These are phyloP conservation scores for Gymnoscopelus braueri DNA, from an alignment of 2,797 vertebrate species.

Conservation along the genomic window DNA sequence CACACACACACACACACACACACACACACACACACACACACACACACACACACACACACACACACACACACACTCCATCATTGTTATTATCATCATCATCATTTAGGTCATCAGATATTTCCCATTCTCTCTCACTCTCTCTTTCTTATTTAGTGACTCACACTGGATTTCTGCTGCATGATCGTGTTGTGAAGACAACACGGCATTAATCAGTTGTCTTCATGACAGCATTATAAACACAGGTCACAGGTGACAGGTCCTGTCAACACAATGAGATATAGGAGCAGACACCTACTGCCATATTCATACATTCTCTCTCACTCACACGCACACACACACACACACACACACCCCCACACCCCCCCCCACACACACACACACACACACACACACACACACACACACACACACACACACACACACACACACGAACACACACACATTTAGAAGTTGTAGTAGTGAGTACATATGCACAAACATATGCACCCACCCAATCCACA, in stretches of 20 bases:
- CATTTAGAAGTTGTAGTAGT: neutral
- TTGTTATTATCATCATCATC: neutral
- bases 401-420: constrained; percentile 2
- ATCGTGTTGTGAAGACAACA: neutral
- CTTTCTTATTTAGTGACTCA: neutral
- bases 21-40: too few relatives aligned
- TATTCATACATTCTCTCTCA: neutral
- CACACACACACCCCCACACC: neutral
- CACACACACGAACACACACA: constrained; percentile 4
- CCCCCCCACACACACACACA: neutral
- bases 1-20: too few relatives aligned
- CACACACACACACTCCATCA: constrained; percentile 2
- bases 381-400: constrained; percentile 19
- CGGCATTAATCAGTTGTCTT: constrained; percentile 30
- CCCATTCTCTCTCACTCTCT: constrained; percentile 12
- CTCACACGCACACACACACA: neutral
- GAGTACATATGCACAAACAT: too few relatives aligned
- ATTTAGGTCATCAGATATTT: neutral
- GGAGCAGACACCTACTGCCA: constrained; percentile 31
- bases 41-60: neutral
- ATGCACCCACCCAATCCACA: too few relatives aligned
- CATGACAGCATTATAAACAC: constrained; percentile 23
- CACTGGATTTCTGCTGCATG: too few relatives aligned
- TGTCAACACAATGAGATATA: constrained; percentile 42
- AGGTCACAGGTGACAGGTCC: constrained; percentile 29